Conservation (phyloP, 2,888 invertebrate genomes). For the Oligia fasciuncula region DNA sequence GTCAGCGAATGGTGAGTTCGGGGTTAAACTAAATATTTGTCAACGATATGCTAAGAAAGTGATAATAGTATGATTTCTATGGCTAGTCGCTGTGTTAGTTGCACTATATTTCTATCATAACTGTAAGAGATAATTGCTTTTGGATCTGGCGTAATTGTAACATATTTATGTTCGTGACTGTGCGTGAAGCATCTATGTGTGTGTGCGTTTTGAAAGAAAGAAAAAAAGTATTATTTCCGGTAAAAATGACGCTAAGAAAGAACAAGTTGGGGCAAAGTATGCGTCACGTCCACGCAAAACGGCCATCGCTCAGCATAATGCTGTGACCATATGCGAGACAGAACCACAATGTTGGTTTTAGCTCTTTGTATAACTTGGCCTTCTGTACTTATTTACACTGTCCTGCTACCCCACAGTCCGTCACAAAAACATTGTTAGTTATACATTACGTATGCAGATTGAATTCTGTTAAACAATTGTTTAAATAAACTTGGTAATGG, state of each 20-base stretch:
- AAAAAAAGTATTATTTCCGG: too few relatives aligned
- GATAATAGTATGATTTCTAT: neutral
- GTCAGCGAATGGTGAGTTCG: neutral
- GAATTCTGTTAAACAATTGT: conserved; percentile 79
- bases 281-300: neutral
- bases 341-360: neutral
- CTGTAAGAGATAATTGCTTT: neutral
- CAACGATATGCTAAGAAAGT: neutral
- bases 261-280: neutral
- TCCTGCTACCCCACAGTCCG: conserved; percentile 70
- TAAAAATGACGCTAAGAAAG: too few relatives aligned
- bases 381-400: conserved; percentile 13
- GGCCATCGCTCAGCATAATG: neutral
- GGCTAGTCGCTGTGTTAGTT: neutral
- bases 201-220: too few relatives aligned
- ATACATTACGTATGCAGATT: conserved; percentile 86
- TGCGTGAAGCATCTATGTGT: neutral
- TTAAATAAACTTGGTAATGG: conserved; percentile 68
- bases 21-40: neutral
- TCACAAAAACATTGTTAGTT: conserved; percentile 81
- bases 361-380: neutral
- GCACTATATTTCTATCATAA: neutral
- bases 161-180: neutral
- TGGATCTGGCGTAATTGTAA: neutral
- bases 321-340: neutral